Percentiles rank a stretch among this genome's conserved stretches.
Evolutionary conservation across 1,140 invertebrate species (phyloP).

Genomic region (Aphaenogaster rudis): DNA sequence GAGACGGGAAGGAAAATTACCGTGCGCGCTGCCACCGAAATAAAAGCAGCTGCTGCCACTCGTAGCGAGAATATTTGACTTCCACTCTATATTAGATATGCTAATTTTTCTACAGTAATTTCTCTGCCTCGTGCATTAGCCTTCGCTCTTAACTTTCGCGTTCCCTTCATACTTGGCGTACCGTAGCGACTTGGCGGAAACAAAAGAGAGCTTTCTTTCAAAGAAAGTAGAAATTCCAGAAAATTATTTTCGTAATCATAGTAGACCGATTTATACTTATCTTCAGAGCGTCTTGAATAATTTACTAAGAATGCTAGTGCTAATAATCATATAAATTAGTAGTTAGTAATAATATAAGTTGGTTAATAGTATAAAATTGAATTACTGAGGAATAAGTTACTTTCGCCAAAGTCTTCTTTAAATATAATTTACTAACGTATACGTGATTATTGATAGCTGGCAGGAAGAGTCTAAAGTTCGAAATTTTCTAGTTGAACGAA

Average conservation of each 20-base stretch:
- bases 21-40: conserved; percentile 51
- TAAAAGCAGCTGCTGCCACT: conserved; percentile 62
- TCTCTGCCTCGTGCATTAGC: conserved; percentile 42
- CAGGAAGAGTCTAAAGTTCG: neutral
- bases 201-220: neutral
- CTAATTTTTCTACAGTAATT: conserved; percentile 61
- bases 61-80: conserved; percentile 61
- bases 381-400: neutral
- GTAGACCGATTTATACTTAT: conserved; percentile 17
- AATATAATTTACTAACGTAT: neutral
- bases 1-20: conserved; percentile 52
- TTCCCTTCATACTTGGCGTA: neutral
- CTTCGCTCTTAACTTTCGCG: conserved; percentile 45
- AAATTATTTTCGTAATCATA: conserved; percentile 1
- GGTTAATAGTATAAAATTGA: neutral
- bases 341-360: neutral
- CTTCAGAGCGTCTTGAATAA: neutral
- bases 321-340: neutral
- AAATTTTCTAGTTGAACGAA: conserved; percentile 7
- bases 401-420: neutral
- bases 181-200: conserved; percentile 16
- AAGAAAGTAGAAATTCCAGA: conserved; percentile 2
- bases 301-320: neutral
- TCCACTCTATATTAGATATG: conserved; percentile 57
- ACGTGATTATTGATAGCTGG: neutral